These are phyloP conservation scores for Choloepus didactylus DNA, from an alignment of 2,797 vertebrate species.

Conservation along the genomic window DNA sequence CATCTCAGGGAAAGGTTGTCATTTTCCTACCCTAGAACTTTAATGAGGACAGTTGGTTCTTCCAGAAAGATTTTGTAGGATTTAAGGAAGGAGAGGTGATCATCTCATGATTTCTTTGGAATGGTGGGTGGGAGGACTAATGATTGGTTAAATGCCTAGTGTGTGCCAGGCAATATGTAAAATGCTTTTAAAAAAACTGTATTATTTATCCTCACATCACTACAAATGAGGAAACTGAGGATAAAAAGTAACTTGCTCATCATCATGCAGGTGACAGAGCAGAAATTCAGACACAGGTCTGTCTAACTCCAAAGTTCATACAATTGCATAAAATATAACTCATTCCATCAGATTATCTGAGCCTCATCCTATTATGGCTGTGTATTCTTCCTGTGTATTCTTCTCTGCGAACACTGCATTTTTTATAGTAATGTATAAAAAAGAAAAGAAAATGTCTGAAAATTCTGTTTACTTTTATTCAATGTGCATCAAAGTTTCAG, in stretches of 20 bases:
- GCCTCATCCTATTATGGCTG: neutral
- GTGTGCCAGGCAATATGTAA: neutral
- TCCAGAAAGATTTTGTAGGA: neutral
- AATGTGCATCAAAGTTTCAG: slow-evolving; percentile 83
- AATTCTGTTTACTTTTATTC: slow-evolving; percentile 85
- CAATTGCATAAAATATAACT: slow-evolving; percentile 2
- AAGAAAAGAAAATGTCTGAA: neutral
- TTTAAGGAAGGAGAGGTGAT: slow-evolving; percentile 6
- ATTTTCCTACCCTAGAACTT: neutral
- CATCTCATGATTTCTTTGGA: slow-evolving; percentile 4
- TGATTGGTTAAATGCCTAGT: neutral
- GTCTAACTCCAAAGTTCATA: slow-evolving; percentile 5
- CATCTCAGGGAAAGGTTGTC: neutral
- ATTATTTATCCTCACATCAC: neutral
- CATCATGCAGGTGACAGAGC: neutral
- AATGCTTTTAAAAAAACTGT: neutral
- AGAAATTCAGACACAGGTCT: slow-evolving; percentile 34
- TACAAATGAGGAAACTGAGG: neutral
- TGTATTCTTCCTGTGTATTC: slow-evolving; percentile 55
- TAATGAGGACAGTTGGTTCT: neutral
- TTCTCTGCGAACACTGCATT: neutral
- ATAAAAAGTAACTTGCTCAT: neutral
- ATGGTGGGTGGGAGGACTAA: neutral
- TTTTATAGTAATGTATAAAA: neutral
- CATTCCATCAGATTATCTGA: slow-evolving; percentile 44